Evolutionary conservation across 2,888 invertebrate genomes (phyloP).

Genomic region (Lordiphosa fenestrarum): DNA sequence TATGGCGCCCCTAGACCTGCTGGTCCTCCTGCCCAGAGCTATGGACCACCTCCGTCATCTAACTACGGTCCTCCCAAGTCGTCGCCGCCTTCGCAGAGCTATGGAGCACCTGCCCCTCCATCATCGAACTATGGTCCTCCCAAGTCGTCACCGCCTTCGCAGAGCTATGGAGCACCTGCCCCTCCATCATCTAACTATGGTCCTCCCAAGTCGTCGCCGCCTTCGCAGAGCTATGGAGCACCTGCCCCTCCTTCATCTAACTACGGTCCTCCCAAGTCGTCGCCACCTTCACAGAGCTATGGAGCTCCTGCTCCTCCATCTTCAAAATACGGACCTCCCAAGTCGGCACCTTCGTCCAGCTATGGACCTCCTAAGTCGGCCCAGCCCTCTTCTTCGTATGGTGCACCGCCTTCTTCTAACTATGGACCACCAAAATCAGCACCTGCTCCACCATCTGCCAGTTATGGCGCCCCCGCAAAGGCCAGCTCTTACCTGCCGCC

Average conservation of each 20-base stretch:
- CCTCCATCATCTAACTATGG: slow-evolving; percentile 59
- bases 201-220: slow-evolving; percentile 56
- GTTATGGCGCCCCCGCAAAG: slow-evolving; percentile 1
- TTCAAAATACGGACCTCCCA: slow-evolving; percentile 62
- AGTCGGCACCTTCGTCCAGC: slow-evolving; percentile 78
- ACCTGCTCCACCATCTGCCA: slow-evolving; percentile 10
- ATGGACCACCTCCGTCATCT: slow-evolving; percentile 68
- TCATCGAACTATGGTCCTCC: slow-evolving; percentile 63
- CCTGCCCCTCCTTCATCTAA: slow-evolving; percentile 69
- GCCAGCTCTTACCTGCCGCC: slow-evolving; percentile 1
- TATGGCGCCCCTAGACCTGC: slow-evolving; percentile 79
- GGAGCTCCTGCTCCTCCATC: slow-evolving; percentile 66
- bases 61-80: no score
- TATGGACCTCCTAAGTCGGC: slow-evolving; percentile 66
- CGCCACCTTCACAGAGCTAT: slow-evolving; percentile 79
- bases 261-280: slow-evolving; percentile 81
- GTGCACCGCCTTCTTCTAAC: slow-evolving; percentile 78
- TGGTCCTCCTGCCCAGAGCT: slow-evolving; percentile 76
- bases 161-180: slow-evolving; percentile 80
- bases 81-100: slow-evolving; percentile 81
- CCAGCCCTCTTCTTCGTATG: slow-evolving; percentile 57
- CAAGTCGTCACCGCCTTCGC: slow-evolving; percentile 58
- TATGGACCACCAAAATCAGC: slow-evolving; percentile 80
- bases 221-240: slow-evolving; percentile 62
- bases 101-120: slow-evolving; percentile 77